phyloP scores from a whole-genome alignment of 2,797 vertebrate species.

The Liparis tanakae region DNA sequence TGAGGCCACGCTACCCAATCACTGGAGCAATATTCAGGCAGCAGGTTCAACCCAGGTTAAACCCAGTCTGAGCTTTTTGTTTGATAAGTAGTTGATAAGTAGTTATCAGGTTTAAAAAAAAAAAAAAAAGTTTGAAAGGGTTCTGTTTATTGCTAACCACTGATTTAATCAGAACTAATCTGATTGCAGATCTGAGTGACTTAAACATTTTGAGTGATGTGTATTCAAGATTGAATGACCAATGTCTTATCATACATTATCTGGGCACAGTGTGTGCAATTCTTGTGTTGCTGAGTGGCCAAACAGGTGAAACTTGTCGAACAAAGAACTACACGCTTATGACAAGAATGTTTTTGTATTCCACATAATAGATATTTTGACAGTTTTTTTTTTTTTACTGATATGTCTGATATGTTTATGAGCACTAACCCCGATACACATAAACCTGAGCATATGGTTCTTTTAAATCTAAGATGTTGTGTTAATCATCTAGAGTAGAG shows the following conservation, averaged over 20 bases:
- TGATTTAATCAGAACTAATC: neutral
- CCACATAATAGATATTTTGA: slow-evolving; percentile 25
- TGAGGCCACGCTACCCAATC: slow-evolving; percentile 37
- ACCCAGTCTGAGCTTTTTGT: neutral
- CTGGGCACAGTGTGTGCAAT: slow-evolving; percentile 5
- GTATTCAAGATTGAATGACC: slow-evolving; percentile 14
- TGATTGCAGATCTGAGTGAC: neutral
- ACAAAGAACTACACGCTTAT: slow-evolving; percentile 9
- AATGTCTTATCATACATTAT: slow-evolving; percentile 38
- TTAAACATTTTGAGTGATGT: slow-evolving; percentile 6
- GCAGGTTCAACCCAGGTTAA: slow-evolving; percentile 24
- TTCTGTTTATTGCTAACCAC: neutral
- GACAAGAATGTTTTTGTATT: slow-evolving; percentile 18
- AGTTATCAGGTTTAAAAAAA: neutral
- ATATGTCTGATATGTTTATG: neutral
- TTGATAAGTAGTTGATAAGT: neutral
- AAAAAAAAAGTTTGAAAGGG: neutral
- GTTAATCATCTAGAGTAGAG: neutral
- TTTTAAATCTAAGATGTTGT: neutral
- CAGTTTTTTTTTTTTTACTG: neutral
- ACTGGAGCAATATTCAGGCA: neutral
- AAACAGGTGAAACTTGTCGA: neutral
- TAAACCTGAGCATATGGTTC: neutral
- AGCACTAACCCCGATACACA: neutral
- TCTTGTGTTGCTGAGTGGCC: slow-evolving; percentile 22